Evolutionary conservation across 2,113 vertebrate genomes (phyloP), one percentile per base, ranked within the genome.

Genomic region (Psilopogon haemacephalus): DNA sequence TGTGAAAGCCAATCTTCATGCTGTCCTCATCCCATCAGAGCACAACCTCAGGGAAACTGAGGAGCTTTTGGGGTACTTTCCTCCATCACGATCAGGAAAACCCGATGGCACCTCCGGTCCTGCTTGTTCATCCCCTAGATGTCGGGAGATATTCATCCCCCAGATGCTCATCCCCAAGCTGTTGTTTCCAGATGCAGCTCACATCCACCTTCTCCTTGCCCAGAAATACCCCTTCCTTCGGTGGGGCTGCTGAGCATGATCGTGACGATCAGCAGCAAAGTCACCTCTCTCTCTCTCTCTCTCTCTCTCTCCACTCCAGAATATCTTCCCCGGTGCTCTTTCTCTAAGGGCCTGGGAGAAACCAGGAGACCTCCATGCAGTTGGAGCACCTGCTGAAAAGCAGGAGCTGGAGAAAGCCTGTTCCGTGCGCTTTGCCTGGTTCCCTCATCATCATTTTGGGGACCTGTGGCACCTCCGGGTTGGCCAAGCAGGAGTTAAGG

Each of bases 401-500:
- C 44, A 58, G 0, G 2, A 19, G 71, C 38, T 44, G 0, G 0
- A 0, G 33, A 23, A 75, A 75, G 9, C 1, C 0, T 23, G 32
- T 24, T 4, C 65, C 19, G 0, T 4, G 35, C 13, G 2, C 26
- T 32, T 12, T 8, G 8, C 44, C 50, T 14, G 23, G 26, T 7
- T 32, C 40, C 40, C 8, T 73, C 2, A 0, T 15, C 67, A 33
- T 40, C 4, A 1, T 24, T 19, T 3, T 9, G 21, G 58, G 52
- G 40, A 74, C 65, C 73, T 33, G 52, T 65, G 73, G 55, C 75
- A 64, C 6, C 5, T 0, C 6, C 55, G 20, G 60, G 69, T 1
- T 15, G 88, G 95, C 78, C 92, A 95, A 35, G 89, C 72, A 94
- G 58, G 93, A 73, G 92, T 95, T 93, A 94, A 94, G 67, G 60